phyloP scores from a whole-genome alignment of 2,888 invertebrate species.

The Sericinus montela region DNA sequence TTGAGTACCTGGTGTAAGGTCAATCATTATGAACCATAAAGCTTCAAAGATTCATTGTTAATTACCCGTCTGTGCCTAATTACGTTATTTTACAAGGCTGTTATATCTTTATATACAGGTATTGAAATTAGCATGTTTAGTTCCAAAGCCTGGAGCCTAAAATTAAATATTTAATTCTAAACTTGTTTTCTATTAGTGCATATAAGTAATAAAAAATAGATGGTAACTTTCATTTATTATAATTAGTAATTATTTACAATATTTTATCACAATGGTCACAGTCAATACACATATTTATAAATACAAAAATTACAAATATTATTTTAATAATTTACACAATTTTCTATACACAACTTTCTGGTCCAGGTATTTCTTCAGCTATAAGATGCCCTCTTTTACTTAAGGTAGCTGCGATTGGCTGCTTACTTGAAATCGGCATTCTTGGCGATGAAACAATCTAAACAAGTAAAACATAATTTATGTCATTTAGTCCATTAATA shows the following conservation, averaged over 20 bases:
- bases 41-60: background rate
- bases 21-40: constrained; percentile 1
- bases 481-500: no score
- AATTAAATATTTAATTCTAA: no score
- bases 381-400: constrained; percentile 70
- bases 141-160: no score
- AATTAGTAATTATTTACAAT: constrained; percentile 36
- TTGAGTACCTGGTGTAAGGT: background rate
- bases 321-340: constrained; percentile 24
- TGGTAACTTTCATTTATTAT: constrained; percentile 31
- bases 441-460: constrained; percentile 56
- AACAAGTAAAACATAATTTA: background rate
- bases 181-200: no score
- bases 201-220: no score
- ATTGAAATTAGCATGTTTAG: no score
- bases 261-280: constrained; percentile 51
- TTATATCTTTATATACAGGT: constrained; percentile 24
- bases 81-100: background rate
- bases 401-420: constrained; percentile 44
- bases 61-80: no score
- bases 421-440: constrained; percentile 44
- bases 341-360: constrained; percentile 72
- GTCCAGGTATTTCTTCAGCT: constrained; percentile 73
- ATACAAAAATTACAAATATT: constrained; percentile 32
- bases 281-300: constrained; percentile 42